Conservation (phyloP, 1,140 invertebrate genomes). For the Pseudachorutes palmiensis region DNA sequence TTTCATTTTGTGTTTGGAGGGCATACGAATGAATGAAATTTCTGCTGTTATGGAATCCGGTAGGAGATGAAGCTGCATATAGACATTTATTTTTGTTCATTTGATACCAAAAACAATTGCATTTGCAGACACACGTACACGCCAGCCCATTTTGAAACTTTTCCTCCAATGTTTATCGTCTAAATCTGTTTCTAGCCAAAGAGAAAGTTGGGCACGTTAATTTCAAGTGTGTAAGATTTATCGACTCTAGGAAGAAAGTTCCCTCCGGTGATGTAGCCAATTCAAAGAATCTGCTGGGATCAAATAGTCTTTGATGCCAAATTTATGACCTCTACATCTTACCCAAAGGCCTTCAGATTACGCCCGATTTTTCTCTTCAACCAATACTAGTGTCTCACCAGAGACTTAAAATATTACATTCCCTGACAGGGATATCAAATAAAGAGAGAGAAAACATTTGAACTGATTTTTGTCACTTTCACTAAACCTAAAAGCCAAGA, state of each 20-base stretch:
- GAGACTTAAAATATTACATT: neutral
- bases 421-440: neutral
- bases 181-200: neutral
- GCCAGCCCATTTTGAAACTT: neutral
- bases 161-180: neutral
- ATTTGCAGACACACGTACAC: too few species aligned
- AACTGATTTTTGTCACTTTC: too few species aligned
- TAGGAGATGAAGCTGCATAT: too few species aligned
- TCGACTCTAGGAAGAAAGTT: neutral
- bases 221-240: neutral
- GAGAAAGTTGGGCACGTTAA: constrained; percentile 1
- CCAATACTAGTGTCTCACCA: neutral
- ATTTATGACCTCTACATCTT: neutral
- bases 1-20: too few species aligned
- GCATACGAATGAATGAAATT: too few species aligned
- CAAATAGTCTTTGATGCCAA: neutral
- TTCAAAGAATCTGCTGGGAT: neutral
- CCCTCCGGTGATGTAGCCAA: neutral
- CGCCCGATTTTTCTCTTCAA: neutral
- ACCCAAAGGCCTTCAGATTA: neutral
- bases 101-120: too few species aligned
- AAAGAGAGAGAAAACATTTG: too few species aligned
- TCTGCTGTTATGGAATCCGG: too few species aligned
- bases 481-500: too few species aligned
- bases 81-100: too few species aligned